Percentiles rank a stretch among this genome's conserved stretches.
These are phyloP conservation scores for Crotalus viridis DNA, from an alignment of 2,113 vertebrate species.

Conservation along the genomic window DNA sequence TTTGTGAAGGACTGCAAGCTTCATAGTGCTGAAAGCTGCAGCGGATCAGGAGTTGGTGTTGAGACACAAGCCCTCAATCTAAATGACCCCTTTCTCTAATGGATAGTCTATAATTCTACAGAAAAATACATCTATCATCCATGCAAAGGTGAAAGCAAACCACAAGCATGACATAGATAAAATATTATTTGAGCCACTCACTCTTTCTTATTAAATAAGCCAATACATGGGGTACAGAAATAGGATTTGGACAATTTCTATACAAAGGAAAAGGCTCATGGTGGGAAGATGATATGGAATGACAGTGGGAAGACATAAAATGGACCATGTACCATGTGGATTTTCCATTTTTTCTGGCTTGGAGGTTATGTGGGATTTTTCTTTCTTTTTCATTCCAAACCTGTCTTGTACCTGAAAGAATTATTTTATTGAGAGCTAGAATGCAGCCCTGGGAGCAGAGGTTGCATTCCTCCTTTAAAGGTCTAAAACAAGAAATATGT, in stretches of 20 bases:
- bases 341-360: neutral
- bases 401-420: neutral
- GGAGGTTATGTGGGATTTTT: neutral
- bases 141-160: neutral
- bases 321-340: neutral
- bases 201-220: neutral
- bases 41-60: neutral
- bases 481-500: neutral
- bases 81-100: slow-evolving; percentile 11
- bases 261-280: neutral
- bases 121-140: neutral
- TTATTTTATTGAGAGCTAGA: neutral
- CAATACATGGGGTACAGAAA: neutral
- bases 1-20: neutral
- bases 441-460: neutral
- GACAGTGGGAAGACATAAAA: neutral
- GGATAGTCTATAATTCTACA: neutral
- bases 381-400: neutral
- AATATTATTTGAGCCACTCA: neutral
- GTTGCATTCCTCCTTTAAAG: neutral
- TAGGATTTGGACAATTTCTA: neutral
- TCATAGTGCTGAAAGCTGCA: neutral
- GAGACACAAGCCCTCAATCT: neutral
- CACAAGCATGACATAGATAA: neutral
- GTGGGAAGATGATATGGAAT: neutral